Conservation (phyloP, 2,113 vertebrate species). For the Coturnix japonica region DNA sequence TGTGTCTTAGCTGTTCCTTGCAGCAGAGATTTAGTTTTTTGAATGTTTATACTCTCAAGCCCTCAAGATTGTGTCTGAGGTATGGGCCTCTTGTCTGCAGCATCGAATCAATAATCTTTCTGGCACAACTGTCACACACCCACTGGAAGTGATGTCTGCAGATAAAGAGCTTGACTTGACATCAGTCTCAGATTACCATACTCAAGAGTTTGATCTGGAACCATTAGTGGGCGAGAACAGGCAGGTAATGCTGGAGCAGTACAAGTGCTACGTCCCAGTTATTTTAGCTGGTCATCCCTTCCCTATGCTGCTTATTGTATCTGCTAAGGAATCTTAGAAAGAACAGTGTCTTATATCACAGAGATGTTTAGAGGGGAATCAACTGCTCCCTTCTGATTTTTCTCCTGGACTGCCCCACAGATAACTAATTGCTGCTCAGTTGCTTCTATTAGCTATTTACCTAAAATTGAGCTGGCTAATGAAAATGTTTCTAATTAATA, state of each 20-base stretch:
- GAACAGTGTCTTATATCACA: constrained; percentile 17
- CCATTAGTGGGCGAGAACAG: not conserved
- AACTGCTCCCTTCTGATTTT: constrained; percentile 66
- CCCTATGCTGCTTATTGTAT: not conserved
- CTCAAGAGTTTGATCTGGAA: not conserved
- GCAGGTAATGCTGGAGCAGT: not conserved
- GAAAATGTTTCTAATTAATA: constrained; percentile 82
- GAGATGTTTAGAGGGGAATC: constrained; percentile 40
- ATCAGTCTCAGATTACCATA: not conserved
- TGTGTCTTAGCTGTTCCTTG: not conserved
- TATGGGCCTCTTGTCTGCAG: not conserved
- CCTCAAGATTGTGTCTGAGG: not conserved
- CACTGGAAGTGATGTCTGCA: not conserved
- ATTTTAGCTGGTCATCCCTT: not conserved
- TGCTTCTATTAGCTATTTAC: constrained; percentile 77
- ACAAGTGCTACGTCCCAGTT: not conserved
- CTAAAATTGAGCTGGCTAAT: constrained; percentile 74
- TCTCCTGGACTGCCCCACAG: constrained; percentile 62
- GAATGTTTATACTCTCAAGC: not conserved
- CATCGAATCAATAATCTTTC: not conserved
- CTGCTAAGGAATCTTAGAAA: not conserved
- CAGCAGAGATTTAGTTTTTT: not conserved
- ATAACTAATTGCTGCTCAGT: constrained; percentile 73
- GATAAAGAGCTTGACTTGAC: not conserved
- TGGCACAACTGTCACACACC: not conserved